These are phyloP conservation scores for Malacoraja senta DNA, from an alignment of 2,797 vertebrate genomes.

Conservation along the genomic window DNA sequence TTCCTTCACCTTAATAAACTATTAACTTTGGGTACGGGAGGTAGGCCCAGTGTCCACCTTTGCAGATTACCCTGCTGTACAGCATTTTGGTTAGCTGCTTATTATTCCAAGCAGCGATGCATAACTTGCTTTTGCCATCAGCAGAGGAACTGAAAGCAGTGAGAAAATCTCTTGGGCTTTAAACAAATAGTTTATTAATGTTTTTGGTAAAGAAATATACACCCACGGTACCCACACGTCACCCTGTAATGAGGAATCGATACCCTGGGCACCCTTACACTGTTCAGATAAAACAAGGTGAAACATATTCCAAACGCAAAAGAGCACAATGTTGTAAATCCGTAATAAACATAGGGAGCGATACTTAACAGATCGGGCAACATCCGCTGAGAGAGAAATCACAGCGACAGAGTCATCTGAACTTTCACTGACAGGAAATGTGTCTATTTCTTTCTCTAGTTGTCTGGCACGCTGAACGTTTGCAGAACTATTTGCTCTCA, in stretches of 20 bases:
- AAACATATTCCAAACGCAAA: neutral
- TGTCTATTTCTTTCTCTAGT: no score
- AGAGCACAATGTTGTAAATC: neutral
- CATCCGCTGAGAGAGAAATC: no score
- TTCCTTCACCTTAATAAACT: no score
- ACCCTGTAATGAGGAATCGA: neutral
- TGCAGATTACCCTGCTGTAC: neutral
- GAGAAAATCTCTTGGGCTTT: neutral
- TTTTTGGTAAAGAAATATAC: neutral
- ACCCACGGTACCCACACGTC: neutral
- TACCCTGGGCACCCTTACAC: neutral
- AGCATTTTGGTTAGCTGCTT: neutral
- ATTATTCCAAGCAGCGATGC: neutral
- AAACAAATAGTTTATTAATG: neutral
- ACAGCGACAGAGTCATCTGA: no score
- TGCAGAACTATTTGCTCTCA: no score
- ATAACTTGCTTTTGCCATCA: neutral
- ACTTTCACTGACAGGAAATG: no score
- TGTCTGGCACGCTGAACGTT: no score
- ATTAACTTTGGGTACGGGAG: no score
- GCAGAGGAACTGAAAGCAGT: neutral
- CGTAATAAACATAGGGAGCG: no score
- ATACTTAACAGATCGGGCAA: no score
- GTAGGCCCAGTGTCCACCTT: no score
- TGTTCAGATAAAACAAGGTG: neutral